Percentiles rank a stretch among this genome's conserved stretches.
These are phyloP conservation scores for Hypotaenidia okinawae DNA, from an alignment of 2,797 vertebrate species.

Conservation along the genomic window DNA sequence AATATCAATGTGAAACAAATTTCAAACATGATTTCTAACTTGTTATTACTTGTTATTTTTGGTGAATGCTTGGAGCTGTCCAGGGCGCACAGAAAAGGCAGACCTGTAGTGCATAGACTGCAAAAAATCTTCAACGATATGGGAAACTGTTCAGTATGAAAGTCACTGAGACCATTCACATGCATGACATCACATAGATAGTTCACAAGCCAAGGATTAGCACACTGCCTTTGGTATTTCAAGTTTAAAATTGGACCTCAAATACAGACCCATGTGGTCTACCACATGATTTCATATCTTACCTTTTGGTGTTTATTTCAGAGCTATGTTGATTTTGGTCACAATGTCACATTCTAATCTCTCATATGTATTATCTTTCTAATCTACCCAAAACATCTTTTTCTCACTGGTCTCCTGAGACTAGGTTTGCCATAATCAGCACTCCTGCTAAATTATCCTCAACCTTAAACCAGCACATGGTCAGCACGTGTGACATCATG, in stretches of 20 bases:
- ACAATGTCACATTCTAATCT: neutral
- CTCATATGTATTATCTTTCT: neutral
- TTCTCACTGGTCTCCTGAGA: slow-evolving; percentile 8
- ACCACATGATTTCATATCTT: neutral
- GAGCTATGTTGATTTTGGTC: neutral
- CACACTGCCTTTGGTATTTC: neutral
- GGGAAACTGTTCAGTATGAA: neutral
- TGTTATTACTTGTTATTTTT: neutral
- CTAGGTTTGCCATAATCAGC: neutral
- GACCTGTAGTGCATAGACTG: neutral
- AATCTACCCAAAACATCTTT: neutral
- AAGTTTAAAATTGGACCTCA: neutral
- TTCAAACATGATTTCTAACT: neutral
- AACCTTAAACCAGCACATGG: neutral
- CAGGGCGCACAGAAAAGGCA: neutral
- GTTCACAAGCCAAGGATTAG: neutral
- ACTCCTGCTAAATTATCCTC: neutral
- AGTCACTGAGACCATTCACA: neutral
- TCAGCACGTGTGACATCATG: neutral
- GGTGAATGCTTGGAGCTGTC: neutral
- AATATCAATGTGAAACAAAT: neutral
- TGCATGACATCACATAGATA: neutral
- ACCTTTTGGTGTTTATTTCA: neutral
- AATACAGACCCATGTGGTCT: neutral
- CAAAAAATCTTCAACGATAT: neutral